Evolutionary conservation across 2,888 invertebrate genomes (phyloP), one percentile per base, ranked within the genome.

Genomic region (Eilema caniola): DNA sequence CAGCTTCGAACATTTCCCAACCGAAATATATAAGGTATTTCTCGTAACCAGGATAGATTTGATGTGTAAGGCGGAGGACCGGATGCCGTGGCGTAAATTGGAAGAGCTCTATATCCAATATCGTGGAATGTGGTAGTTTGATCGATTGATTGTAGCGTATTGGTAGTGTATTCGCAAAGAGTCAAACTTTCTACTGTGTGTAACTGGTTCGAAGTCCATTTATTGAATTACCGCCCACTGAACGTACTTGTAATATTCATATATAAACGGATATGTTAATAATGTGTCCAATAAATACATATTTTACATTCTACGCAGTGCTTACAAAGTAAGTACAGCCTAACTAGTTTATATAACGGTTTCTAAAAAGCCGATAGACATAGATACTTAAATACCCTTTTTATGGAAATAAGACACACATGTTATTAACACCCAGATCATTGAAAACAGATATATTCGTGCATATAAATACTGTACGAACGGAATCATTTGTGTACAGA

Each of bases 21-120:
- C 64, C 20, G 67, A 85, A 85, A 82, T 83, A 83, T 79, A 78
- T 76, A n/a, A 62, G n/a, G 23, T 47, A 47, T 20, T 47, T 47
- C 31, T 3, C 16, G 20, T 60, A 60, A 28, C 24, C 14, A 7
- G 61, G 61, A n/a, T 61, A 28, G 61, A 61, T 31, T 28, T n/a
- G 8, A 61, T 61, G 28, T 53, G 53, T n/a, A n/a, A 53, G n/a
- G n/a, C 61, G 61, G n/a, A 59, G 57, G 25, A 33, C n/a, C 61
- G 28, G 28, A 31, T 61, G 59, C 33, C 64, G 67, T 71, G 72
- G 62, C 28, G 56, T 23, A 41, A 41, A 64, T 64, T 28, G 41
- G 20, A 64, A 47, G n/a, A 47, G 53, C 33, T 37, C 25, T 25
- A 20, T 47, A 20, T 23, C 41, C 24, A 61, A 61, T 31, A 61